A percentile compares a stretch with the other conserved stretches of the same genome.
Conservation (phyloP, 1,140 invertebrate species). For the Littorina saxatilis region DNA sequence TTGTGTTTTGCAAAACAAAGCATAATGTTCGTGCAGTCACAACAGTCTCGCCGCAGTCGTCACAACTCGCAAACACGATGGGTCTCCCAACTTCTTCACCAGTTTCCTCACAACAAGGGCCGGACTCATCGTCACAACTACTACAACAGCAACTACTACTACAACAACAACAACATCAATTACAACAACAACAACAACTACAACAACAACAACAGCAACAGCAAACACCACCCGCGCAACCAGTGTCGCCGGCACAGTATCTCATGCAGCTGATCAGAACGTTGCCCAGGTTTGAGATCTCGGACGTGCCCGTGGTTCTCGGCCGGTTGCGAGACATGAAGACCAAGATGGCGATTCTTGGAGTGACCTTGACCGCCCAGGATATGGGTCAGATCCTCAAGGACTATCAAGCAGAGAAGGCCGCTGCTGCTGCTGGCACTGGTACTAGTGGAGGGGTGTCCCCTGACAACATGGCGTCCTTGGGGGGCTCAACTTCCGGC, state of each 20-base stretch:
- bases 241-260: background rate
- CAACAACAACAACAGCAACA: no score
- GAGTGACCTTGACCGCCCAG: background rate
- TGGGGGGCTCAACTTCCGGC: background rate
- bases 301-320: background rate
- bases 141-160: no score
- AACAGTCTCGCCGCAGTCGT: no score
- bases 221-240: no score
- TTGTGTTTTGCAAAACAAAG: no score
- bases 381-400: slow-evolving; percentile 9
- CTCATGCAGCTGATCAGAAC: background rate
- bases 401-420: background rate
- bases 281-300: background rate
- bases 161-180: no score
- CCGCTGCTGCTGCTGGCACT: background rate
- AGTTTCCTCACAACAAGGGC: no score
- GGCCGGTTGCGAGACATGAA: background rate
- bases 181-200: no score
- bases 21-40: no score
- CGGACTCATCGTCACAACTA: no score
- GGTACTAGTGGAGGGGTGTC: background rate
- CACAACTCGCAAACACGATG: no score
- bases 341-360: background rate
- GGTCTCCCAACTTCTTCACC: no score
- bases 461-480: background rate